Conservation (phyloP, 2,113 vertebrate genomes). For the Aramus guarauna region DNA sequence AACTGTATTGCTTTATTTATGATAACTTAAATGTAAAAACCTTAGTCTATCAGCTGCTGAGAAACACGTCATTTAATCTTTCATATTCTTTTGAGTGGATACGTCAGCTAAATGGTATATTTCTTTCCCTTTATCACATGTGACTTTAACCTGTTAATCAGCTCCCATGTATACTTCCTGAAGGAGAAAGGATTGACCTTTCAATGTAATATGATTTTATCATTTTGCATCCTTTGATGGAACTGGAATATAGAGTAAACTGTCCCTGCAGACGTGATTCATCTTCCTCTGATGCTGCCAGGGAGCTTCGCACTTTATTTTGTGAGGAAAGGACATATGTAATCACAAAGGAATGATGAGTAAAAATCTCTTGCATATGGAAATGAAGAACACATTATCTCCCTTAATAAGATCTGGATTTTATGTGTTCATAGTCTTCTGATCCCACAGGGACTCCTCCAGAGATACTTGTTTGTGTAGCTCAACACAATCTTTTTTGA, state of each 20-base stretch:
- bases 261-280: not conserved
- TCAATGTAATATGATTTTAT: not conserved
- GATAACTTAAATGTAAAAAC: not conserved
- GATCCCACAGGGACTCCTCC: not conserved
- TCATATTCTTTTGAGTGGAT: not conserved
- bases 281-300: not conserved
- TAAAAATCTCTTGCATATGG: not conserved
- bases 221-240: not conserved
- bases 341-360: not conserved
- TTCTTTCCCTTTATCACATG: not conserved
- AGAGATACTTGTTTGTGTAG: not conserved
- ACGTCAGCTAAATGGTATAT: not conserved
- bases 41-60: not conserved
- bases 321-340: not conserved
- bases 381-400: not conserved
- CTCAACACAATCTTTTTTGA: not conserved
- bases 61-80: not conserved
- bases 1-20: not conserved
- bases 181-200: not conserved
- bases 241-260: not conserved
- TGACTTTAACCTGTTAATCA: not conserved
- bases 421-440: not conserved
- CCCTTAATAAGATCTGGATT: not conserved
- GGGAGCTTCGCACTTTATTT: not conserved
- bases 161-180: not conserved